These are phyloP conservation scores for Calidris pugnax DNA, from an alignment of 2,113 vertebrate species.

Conservation along the genomic window DNA sequence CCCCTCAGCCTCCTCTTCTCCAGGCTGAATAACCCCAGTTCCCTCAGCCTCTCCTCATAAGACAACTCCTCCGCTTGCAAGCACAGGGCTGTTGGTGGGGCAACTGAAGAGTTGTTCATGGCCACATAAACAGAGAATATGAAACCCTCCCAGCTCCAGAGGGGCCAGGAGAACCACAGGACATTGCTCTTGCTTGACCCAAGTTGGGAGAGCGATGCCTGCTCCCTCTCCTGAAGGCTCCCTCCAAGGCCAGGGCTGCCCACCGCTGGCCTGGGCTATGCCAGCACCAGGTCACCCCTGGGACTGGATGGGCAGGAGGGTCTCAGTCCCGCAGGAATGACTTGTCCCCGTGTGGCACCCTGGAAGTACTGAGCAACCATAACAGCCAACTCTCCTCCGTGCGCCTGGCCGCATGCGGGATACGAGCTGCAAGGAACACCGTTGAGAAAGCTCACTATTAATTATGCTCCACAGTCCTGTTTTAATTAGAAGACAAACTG, in stretches of 20 bases:
- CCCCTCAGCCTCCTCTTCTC: no score
- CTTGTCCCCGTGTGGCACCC: not conserved
- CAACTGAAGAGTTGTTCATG: not conserved
- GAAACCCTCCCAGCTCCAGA: not conserved
- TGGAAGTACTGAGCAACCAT: not conserved
- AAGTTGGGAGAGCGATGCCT: not conserved
- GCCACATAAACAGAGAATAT: not conserved
- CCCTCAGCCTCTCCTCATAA: no score
- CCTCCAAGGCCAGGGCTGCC: not conserved
- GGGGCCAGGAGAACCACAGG: accelerated
- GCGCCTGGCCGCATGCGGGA: accelerated
- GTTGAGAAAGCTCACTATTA: constrained; percentile 47
- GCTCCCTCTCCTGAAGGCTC: not conserved
- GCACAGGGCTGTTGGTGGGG: not conserved
- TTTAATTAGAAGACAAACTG: constrained; percentile 69
- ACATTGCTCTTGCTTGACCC: not conserved
- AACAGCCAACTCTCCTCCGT: not conserved
- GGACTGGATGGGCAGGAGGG: not conserved
- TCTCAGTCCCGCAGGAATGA: not conserved
- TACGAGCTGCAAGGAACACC: not conserved
- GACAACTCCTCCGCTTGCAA: not conserved
- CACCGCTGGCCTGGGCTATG: not conserved
- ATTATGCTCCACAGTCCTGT: constrained; percentile 50
- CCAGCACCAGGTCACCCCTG: not conserved
- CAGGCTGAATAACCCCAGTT: no score